Base-by-base conservation (phyloP, 2,113 vertebrate genomes). In the Balaeniceps rex region DNA sequence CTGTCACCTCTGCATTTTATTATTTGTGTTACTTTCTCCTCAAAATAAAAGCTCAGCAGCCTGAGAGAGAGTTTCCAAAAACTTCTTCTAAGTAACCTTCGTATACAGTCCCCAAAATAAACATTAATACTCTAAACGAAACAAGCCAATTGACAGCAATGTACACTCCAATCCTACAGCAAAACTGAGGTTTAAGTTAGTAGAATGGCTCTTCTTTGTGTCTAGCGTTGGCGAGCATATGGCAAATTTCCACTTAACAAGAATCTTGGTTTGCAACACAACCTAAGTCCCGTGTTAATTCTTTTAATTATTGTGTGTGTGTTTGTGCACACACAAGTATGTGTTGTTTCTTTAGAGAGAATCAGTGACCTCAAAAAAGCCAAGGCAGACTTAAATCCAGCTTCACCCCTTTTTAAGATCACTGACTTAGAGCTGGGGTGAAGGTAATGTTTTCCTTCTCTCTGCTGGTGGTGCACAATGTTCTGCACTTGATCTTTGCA, bases 141-240 rank as follows among this genome's bases (percentile, higher is more conserved):
- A 80, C 0, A 7, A 61, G 44, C 42, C 65, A 71, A 44, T 34
- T 3, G 6, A 34, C 71, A 93, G 84, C 78, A 77, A 36, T 2
- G 19, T 19, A 25, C 52, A 24, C 60, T 10, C 22, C 49, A 68
- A 21, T 63, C 66, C 81, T n/a, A 33, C 52, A 77, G 75, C 28
- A 66, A 84, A 92, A 68, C 25, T 19, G 61, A 88, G 88, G 22
- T 83, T 85, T 87, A 77, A 49, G 36, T 75, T 34, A 34, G 40
- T 21, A 78, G 90, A 88, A 69, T 26, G 54, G 63, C 74, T 79
- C 29, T 34, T 86, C 94, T 97, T 97, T 97, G 96, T 97, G 90
- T 97, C 96, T 94, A 26, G 60, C 69, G 64, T 77, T 83, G 79
- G 72, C 83, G 88, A 95, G 76, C 95, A 95, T 96, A 95, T 96